Base-by-base conservation (phyloP, 2,888 invertebrate species). In the Noctua janthe region DNA sequence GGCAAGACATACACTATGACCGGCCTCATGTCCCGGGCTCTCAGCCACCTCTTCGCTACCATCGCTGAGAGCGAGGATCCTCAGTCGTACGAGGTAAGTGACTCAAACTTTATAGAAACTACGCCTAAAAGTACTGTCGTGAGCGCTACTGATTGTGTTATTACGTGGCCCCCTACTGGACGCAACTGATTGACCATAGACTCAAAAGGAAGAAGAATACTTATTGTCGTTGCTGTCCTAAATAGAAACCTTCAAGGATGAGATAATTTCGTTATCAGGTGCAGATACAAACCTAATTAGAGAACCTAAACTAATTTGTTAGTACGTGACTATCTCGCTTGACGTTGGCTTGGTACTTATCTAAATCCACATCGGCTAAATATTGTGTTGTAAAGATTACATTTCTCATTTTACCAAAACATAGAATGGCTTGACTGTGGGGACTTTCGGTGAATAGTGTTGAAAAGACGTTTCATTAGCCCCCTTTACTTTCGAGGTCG, bases 1-100 rank as follows among this genome's bases (percentile, higher is more conserved):
- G 99, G 99, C 54, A 99, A 99, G 95, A 99, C 99, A 0, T 98
- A 99, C 94, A 99, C 99, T 15, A 99, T 99, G 99, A 98, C 98
- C 0, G 99, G 99, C 7, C 98, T 99, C 82, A 99, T 99, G 99
- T 98, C 98, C 0, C 97, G 98, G 74, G 98, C 99, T 0, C 97
- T 99, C 51, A 98, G 98, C 92, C 98, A 99, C 90, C 97, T 99
- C 78, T 99, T 99, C 95, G 97, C 98, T 80, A 97, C 97, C 86
- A 98, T 98, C 86, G 97, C 97, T 82, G 97, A 97, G 73, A 96
- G 97, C 78, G 96, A 95, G 47, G 97, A 97, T 81, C 97, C 97
- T 72, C 97, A 97, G 87, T 95, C 97, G 82, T 97, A 98, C 94
- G 97, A 97, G 94, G 98, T 98, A 92, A 95, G 97, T 69, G 15